Conservation (phyloP, 2,797 vertebrate species). For the Enoplosus armatus region DNA sequence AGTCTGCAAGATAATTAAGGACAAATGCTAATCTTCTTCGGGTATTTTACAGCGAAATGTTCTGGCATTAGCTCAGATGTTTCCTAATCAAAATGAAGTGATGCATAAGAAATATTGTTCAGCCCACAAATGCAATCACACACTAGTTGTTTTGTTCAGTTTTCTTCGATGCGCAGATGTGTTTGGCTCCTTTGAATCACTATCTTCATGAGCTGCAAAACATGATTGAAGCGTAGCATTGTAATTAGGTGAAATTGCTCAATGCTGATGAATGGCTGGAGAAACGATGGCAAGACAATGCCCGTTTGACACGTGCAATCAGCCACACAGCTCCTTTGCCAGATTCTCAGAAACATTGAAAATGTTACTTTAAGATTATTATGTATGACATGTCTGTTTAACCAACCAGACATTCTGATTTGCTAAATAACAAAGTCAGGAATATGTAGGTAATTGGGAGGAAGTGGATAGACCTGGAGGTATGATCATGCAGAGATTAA, state of each 20-base stretch:
- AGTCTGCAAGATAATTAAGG: conserved; percentile 66
- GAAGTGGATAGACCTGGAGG: conserved; percentile 53
- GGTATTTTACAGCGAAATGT: conserved; percentile 65
- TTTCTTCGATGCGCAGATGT: conserved; percentile 70
- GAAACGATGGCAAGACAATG: conserved; percentile 37
- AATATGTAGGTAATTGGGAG: conserved; percentile 50
- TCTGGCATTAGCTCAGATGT: conserved; percentile 60
- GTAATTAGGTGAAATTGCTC: conserved; percentile 71
- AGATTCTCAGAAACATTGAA: not conserved
- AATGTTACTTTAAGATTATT: conserved; percentile 41
- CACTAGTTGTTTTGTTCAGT: conserved; percentile 48
- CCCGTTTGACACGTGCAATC: conserved; percentile 48
- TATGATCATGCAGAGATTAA: conserved; percentile 59
- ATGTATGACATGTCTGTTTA: conserved; percentile 26
- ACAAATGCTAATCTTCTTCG: conserved; percentile 68
- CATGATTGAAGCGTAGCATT: conserved; percentile 61
- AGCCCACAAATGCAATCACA: conserved; percentile 61
- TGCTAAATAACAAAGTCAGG: conserved; percentile 32
- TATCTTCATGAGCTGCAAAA: conserved; percentile 53
- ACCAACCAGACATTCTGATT: conserved; percentile 25
- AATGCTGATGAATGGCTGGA: conserved; percentile 35
- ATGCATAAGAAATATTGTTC: conserved; percentile 57
- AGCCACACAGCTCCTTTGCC: conserved; percentile 20
- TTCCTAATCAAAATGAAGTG: conserved; percentile 60
- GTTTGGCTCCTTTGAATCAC: conserved; percentile 64